Conservation (phyloP, 2,797 vertebrate genomes). For the Nannoperca obscura region DNA sequence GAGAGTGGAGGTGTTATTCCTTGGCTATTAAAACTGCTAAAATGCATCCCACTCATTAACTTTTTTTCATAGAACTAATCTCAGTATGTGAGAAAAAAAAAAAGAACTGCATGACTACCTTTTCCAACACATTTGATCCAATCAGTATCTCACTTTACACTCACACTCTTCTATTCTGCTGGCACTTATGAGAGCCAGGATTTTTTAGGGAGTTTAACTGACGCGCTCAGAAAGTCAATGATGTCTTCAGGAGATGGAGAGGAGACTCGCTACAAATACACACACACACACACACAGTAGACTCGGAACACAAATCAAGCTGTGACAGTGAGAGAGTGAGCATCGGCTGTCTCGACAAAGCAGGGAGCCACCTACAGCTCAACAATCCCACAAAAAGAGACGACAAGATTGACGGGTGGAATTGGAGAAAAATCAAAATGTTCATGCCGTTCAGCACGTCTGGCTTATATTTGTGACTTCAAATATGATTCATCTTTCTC, state of each 20-base stretch:
- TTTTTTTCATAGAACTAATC: conserved; percentile 39
- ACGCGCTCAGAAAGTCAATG: conserved; percentile 54
- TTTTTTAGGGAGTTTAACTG: conserved; percentile 54
- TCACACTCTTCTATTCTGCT: conserved; percentile 25
- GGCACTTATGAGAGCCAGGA: conserved; percentile 45
- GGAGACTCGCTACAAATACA: conserved; percentile 25
- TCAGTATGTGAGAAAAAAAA: conserved; percentile 16
- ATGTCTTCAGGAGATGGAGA: conserved; percentile 35
- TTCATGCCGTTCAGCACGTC: conserved; percentile 57
- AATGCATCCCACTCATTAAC: conserved; percentile 39
- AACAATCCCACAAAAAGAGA: conserved; percentile 50
- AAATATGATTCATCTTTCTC: conserved; percentile 56
- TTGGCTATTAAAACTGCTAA: conserved; percentile 28
- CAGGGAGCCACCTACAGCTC: conserved; percentile 64
- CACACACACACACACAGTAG: conserved; percentile 36
- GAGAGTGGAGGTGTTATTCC: conserved; percentile 24
- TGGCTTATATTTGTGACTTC: conserved; percentile 68
- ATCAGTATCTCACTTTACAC: conserved; percentile 30
- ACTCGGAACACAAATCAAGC: conserved; percentile 48
- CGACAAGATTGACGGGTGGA: conserved; percentile 70
- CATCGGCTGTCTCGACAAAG: conserved; percentile 53
- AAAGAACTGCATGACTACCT: background rate
- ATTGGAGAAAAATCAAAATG: conserved; percentile 71
- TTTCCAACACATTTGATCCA: conserved; percentile 35
- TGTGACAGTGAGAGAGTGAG: conserved; percentile 54